Evolutionary conservation across 2,888 invertebrate genomes (phyloP), one percentile per base, ranked within the genome.

Genomic region (Hydroisotoma schaefferi): DNA sequence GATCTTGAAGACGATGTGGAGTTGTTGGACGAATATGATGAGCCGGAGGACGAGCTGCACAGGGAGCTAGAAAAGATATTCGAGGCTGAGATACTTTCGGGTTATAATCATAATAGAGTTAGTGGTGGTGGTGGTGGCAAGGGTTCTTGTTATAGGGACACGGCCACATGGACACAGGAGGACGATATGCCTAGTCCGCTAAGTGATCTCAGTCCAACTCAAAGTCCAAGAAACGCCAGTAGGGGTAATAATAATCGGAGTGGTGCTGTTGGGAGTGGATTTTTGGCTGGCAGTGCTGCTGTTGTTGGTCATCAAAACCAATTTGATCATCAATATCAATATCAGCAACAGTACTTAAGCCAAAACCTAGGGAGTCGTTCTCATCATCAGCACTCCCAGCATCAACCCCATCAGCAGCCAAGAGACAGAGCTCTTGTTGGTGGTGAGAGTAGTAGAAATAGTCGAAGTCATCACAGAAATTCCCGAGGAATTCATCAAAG

Each of bases 121-220:
- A 25, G 29, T 6, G n/a, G 15, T 28, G 28, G 28, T 28, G 18
- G 29, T n/a, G 49, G 29, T 28, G 18, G 20, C 8, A 47, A 25
- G 6, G 3, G 23, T 20, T 47, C 47, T 26, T 57, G 49, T 22
- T 71, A 64, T 57, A 64, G 62, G 49, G 71, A 72, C 53, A 66
- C 62, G 27, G 64, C 71, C 56, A 72, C 71, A 53, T 72, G 71
- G 67, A 72, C 71, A 37, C 64, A 61, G 27, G 71, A 72, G 52
- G 71, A 72, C 67, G 71, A 68, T 60, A 70, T 72, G 68, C 70
- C 68, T 29, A 62, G 64, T 58, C 68, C 69, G 18, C 54, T 67
- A 57, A 68, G 68, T 57, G 67, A 69, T 44, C 48, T 60, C 20
- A 68, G 67, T 37, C 71, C 69, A 23, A 55, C 58, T 29, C 59